phyloP scores from a whole-genome alignment of 92 coral and sea anemone genomes.

The Pocillopora grandis region DNA sequence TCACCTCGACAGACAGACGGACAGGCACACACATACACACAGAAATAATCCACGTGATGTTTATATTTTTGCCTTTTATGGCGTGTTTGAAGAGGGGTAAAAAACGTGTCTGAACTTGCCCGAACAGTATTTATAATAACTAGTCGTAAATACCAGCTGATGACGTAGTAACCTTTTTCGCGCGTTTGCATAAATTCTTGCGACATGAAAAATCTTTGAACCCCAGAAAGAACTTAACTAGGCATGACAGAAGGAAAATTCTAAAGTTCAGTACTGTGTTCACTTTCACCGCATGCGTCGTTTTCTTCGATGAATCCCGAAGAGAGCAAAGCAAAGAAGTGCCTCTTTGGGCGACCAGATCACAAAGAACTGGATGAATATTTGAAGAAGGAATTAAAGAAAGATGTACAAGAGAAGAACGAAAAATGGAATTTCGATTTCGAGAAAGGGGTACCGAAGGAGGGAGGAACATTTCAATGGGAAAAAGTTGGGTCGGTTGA shows the following conservation, averaged over 20 bases:
- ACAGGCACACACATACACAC: too few species aligned
- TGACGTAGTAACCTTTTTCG: slow-evolving; percentile 33
- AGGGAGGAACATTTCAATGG: slow-evolving; percentile 58
- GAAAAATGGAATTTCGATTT: slow-evolving; percentile 72
- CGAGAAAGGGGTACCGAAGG: slow-evolving; percentile 55
- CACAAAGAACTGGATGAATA: slow-evolving; percentile 35
- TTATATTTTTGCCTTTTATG: background rate
- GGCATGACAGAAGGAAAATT: background rate
- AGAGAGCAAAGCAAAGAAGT: slow-evolving; percentile 45
- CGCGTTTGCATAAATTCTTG: slow-evolving; percentile 20
- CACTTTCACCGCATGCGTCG: background rate
- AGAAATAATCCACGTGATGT: too few species aligned
- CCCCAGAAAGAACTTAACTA: background rate
- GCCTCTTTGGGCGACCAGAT: slow-evolving; percentile 75
- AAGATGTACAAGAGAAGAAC: slow-evolving; percentile 58
- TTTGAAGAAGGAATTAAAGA: slow-evolving; percentile 33
- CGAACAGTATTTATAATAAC: background rate
- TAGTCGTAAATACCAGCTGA: slow-evolving; percentile 15
- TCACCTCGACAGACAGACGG: too few species aligned
- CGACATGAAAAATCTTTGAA: background rate
- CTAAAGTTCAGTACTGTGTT: background rate
- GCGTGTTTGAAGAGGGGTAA: background rate
- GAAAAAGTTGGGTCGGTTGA: slow-evolving; percentile 6
- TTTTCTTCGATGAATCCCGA: slow-evolving; percentile 8
- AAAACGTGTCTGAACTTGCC: slow-evolving; percentile 33